phyloP scores from a whole-genome alignment of 2,888 invertebrate species.

The Agrypnus murinus region DNA sequence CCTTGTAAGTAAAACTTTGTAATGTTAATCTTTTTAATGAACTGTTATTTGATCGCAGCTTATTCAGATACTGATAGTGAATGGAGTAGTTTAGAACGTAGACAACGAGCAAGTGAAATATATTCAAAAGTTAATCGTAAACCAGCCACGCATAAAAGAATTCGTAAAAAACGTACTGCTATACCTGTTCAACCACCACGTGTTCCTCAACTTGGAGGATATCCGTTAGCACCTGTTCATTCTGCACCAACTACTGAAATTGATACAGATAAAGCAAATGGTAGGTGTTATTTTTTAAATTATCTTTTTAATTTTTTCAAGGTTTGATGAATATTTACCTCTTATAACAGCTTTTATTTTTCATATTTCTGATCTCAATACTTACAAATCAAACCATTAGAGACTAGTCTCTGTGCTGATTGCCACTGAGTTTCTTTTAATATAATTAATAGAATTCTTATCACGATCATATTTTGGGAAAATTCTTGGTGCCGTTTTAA shows the following conservation, averaged over 20 bases:
- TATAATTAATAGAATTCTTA: too few relatives aligned
- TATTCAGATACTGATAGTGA: slow-evolving; percentile 95
- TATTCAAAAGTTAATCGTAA: slow-evolving; percentile 81
- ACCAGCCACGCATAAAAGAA: slow-evolving; percentile 81
- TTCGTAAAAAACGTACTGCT: slow-evolving; percentile 82
- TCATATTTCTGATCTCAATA: too few relatives aligned
- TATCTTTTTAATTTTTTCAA: too few relatives aligned
- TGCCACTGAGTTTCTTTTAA: too few relatives aligned
- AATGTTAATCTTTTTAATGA: slow-evolving; percentile 2
- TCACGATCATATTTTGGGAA: too few relatives aligned
- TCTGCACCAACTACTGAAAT: slow-evolving; percentile 64
- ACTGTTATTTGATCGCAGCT: slow-evolving; percentile 70
- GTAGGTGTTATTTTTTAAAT: slow-evolving; percentile 56
- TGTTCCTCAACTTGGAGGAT: slow-evolving; percentile 78
- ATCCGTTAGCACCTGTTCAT: slow-evolving; percentile 67
- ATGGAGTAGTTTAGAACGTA: slow-evolving; percentile 79
- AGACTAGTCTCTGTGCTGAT: too few relatives aligned
- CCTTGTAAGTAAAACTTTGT: slow-evolving; percentile 72
- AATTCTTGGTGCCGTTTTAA: too few relatives aligned
- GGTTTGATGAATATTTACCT: too few relatives aligned
- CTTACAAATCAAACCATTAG: too few relatives aligned
- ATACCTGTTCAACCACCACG: slow-evolving; percentile 91
- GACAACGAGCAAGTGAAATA: slow-evolving; percentile 77
- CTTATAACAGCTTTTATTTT: too few relatives aligned
- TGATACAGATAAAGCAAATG: slow-evolving; percentile 66